Evolutionary conservation across 2,797 vertebrate species (phyloP).

Genomic region (Etheostoma nigrum): DNA sequence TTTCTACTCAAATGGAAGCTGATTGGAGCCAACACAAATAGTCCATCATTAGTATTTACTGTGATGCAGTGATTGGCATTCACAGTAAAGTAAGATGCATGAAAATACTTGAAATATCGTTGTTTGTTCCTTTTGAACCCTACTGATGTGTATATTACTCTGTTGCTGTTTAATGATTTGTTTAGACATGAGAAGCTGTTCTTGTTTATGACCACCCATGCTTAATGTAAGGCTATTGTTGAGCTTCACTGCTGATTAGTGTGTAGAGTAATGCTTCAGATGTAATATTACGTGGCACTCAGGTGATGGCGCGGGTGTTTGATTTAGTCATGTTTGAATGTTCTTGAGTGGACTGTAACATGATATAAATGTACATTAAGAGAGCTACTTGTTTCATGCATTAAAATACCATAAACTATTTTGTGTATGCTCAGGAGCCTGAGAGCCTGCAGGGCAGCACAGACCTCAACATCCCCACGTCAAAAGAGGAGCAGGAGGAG

Average conservation of each 20-base stretch:
- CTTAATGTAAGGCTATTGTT: conserved; percentile 26
- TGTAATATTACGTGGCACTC: conserved; percentile 14
- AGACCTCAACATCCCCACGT: conserved; percentile 83
- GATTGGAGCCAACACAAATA: conserved; percentile 14
- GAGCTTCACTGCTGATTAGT: conserved; percentile 18
- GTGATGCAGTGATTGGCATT: neutral
- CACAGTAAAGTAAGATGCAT: conserved; percentile 15
- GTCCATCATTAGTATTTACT: conserved; percentile 31
- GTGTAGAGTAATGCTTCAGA: conserved; percentile 21
- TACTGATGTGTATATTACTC: neutral
- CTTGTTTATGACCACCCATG: conserved; percentile 32
- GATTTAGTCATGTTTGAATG: conserved; percentile 14
- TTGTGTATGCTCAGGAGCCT: conserved; percentile 52
- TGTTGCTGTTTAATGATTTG: conserved; percentile 19
- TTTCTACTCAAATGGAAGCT: conserved; percentile 20
- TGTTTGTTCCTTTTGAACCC: conserved; percentile 20
- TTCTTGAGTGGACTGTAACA: neutral
- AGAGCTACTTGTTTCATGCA: neutral
- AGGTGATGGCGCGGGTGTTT: conserved; percentile 1
- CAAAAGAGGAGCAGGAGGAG: conserved; percentile 86
- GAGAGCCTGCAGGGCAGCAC: conserved; percentile 68
- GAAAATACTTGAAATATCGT: neutral
- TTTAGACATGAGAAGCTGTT: conserved; percentile 10
- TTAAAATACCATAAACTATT: conserved; percentile 21
- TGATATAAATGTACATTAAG: conserved; percentile 4